phyloP scores from a whole-genome alignment of 2,888 invertebrate species.

The Exocentrus adspersus region DNA sequence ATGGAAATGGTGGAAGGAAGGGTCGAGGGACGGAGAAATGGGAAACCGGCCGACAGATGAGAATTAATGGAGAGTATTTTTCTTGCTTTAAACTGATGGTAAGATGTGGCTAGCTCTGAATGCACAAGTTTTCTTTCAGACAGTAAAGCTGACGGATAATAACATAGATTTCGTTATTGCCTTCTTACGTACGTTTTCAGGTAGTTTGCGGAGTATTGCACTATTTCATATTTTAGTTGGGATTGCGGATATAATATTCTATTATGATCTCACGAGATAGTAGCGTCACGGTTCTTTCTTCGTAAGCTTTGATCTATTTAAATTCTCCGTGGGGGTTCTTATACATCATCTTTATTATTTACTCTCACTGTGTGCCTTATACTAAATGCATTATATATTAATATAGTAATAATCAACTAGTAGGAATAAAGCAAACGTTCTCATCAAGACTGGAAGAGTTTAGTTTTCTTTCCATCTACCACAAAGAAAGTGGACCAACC shows the following conservation, averaged over 20 bases:
- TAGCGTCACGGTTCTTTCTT: not conserved
- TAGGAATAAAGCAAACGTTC: too few relatives aligned
- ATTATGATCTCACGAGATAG: conserved; percentile 14
- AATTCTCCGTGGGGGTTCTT: conserved; percentile 1
- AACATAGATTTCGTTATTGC: conserved; percentile 36
- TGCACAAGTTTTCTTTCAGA: conserved; percentile 45
- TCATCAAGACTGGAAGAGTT: too few relatives aligned
- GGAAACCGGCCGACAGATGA: conserved; percentile 55
- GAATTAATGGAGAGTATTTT: conserved; percentile 62
- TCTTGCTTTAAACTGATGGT: conserved; percentile 62
- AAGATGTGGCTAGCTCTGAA: conserved; percentile 56
- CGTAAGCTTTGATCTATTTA: not conserved
- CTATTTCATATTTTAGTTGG: conserved; percentile 6
- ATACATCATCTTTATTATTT: too few relatives aligned
- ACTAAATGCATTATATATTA: too few relatives aligned
- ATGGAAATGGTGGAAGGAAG: conserved; percentile 34
- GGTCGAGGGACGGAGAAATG: conserved; percentile 32
- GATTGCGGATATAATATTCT: conserved; percentile 18
- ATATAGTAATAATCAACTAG: too few relatives aligned
- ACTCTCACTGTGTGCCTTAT: too few relatives aligned
- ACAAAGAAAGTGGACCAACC: too few relatives aligned
- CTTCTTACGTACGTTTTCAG: conserved; percentile 15
- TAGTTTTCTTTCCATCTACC: too few relatives aligned
- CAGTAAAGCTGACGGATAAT: conserved; percentile 48
- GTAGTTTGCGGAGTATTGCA: conserved; percentile 9